Conservation (phyloP, 53 echinoderm and acorn worm species). For the Zoroaster sp. region DNA sequence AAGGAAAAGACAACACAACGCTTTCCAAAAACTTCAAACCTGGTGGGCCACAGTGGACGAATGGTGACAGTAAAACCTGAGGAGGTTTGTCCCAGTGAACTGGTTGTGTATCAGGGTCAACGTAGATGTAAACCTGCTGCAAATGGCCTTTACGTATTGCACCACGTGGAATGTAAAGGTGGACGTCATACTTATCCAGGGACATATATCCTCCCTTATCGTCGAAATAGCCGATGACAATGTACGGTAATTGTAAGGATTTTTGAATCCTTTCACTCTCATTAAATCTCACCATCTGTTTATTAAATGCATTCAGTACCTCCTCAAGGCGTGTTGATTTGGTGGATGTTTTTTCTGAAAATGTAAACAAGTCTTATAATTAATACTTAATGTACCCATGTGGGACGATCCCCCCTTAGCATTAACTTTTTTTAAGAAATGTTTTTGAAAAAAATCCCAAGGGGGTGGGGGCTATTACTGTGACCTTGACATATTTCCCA, state of each 20-base stretch:
- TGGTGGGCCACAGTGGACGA: not conserved
- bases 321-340: not conserved
- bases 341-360: too few relatives aligned
- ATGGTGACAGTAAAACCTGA: not conserved
- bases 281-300: not conserved
- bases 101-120: not conserved
- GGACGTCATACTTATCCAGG: not conserved
- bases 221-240: conserved; percentile 1
- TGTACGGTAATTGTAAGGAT: not conserved
- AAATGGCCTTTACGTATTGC: too few relatives aligned
- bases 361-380: too few relatives aligned
- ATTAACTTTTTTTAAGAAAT: too few relatives aligned
- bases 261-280: not conserved
- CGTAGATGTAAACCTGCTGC: too few relatives aligned
- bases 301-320: not conserved
- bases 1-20: conserved; percentile 38
- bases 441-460: too few relatives aligned
- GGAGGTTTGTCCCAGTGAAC: not conserved
- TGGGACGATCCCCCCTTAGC: too few relatives aligned
- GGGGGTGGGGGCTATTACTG: too few relatives aligned
- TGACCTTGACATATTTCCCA: too few relatives aligned
- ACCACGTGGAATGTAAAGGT: too few relatives aligned
- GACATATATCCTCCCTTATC: not conserved
- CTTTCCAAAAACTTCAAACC: conserved; percentile 12
- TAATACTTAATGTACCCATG: too few relatives aligned